Conservation (phyloP, 2,888 invertebrate species). For the Pandemis cinnamomeana region DNA sequence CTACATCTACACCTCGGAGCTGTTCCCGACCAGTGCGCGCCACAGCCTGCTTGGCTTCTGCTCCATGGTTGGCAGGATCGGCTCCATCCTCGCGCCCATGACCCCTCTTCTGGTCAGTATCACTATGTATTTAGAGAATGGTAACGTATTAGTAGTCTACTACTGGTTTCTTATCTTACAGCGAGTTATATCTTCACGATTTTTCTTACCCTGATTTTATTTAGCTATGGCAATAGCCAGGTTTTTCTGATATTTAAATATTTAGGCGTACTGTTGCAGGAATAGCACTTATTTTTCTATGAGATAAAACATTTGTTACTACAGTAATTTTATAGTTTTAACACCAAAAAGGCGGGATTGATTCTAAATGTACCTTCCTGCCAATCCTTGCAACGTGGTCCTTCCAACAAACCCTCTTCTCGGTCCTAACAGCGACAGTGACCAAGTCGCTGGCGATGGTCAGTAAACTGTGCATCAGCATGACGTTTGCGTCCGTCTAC, state of each 20-base stretch:
- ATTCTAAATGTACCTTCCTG: too few species aligned
- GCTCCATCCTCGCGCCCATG: conserved; percentile 87
- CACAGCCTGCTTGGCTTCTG: conserved; percentile 86
- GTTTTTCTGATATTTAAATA: too few species aligned
- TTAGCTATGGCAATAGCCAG: too few species aligned
- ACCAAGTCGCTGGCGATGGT: conserved; percentile 58
- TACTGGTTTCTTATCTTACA: not conserved
- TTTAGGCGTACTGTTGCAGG: too few species aligned
- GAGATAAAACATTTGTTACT: too few species aligned
- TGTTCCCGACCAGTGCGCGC: conserved; percentile 87
- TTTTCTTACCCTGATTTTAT: too few species aligned
- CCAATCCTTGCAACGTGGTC: not conserved
- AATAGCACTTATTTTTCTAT: too few species aligned
- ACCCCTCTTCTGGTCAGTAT: conserved; percentile 85
- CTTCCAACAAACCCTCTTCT: not conserved
- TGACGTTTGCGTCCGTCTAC: conserved; percentile 85
- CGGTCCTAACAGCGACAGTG: not conserved
- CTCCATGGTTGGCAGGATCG: conserved; percentile 87
- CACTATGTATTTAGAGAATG: not conserved
- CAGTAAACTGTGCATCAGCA: conserved; percentile 85
- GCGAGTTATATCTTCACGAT: not conserved
- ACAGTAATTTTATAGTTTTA: too few species aligned
- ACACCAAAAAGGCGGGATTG: too few species aligned
- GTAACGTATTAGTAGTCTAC: not conserved
- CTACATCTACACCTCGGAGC: conserved; percentile 86